Evolutionary conservation across 2,113 vertebrate genomes (phyloP).

Genomic region (Pseudonaja textilis): DNA sequence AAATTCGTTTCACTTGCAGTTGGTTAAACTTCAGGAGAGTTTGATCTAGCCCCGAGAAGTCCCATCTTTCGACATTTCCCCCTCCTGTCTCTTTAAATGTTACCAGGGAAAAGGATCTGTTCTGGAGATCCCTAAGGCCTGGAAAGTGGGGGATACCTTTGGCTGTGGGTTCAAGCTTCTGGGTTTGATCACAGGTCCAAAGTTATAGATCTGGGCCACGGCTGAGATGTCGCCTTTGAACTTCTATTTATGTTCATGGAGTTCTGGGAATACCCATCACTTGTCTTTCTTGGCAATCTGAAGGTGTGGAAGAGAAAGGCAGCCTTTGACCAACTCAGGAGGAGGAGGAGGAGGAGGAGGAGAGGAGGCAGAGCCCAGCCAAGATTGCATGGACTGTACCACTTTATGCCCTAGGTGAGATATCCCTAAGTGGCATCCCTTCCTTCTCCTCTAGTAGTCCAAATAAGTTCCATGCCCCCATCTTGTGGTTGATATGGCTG

Average conservation of each 20-base stretch:
- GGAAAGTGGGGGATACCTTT: background rate
- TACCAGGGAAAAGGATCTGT: background rate
- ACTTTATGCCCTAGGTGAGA: background rate
- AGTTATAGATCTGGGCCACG: background rate
- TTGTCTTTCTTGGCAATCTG: background rate
- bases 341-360: background rate
- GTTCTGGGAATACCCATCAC: background rate
- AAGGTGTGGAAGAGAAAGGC: background rate
- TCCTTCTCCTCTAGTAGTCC: background rate
- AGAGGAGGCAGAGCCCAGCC: too few species aligned
- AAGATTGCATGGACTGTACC: background rate
- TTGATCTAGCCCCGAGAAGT: background rate
- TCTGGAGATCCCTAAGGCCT: background rate
- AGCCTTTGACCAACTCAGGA: background rate
- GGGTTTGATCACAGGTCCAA: background rate
- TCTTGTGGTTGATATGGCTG: fast-evolving
- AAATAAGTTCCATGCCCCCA: background rate
- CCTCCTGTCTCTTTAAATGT: background rate
- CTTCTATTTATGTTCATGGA: background rate
- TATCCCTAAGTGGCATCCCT: background rate
- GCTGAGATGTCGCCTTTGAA: background rate
- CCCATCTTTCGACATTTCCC: background rate
- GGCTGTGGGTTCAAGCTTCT: background rate
- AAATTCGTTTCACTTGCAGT: background rate
- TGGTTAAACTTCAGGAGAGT: background rate